Evolutionary conservation across 2,113 vertebrate genomes (phyloP).

Genomic region (Poecilia latipinna): DNA sequence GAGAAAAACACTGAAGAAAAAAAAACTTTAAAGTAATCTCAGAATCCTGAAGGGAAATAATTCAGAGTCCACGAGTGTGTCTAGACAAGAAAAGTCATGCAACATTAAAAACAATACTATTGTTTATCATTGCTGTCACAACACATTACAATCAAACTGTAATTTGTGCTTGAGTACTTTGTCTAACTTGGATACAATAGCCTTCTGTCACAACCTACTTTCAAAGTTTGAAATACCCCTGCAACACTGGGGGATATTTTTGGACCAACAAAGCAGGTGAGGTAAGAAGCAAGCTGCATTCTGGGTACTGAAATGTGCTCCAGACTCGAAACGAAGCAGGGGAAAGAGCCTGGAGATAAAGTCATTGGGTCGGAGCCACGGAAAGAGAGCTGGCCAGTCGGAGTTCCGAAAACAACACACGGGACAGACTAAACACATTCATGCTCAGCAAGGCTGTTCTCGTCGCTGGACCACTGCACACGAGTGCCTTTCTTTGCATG

Average conservation of each 20-base stretch:
- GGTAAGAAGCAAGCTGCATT: constrained; percentile 40
- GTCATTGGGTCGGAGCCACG: constrained; percentile 8
- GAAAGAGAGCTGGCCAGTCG: constrained; percentile 12
- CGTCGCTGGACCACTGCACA: constrained; percentile 7
- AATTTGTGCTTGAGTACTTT: constrained; percentile 29
- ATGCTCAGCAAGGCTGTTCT: constrained; percentile 50
- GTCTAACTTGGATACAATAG: constrained; percentile 22
- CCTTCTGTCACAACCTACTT: constrained; percentile 57
- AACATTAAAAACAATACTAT: constrained; percentile 15
- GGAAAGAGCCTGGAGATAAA: constrained; percentile 38
- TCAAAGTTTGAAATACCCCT: constrained; percentile 41
- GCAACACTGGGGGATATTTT: constrained; percentile 46
- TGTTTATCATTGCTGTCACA: constrained; percentile 41
- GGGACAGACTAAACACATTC: constrained; percentile 60
- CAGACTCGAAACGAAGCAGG: constrained; percentile 40
- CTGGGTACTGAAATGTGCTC: constrained; percentile 46
- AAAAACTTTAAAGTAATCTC: constrained; percentile 22
- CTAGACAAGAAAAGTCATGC: constrained; percentile 2
- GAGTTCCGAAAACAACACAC: constrained; percentile 39
- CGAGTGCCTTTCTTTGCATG: constrained; percentile 20
- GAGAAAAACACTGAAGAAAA: constrained; percentile 8
- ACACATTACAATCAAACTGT: constrained; percentile 36
- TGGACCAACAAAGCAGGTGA: constrained; percentile 51
- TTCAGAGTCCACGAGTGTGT: constrained; percentile 15
- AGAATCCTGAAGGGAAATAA: constrained; percentile 16